Evolutionary conservation across 2,888 invertebrate species (phyloP), one percentile per base, ranked within the genome.

Genomic region (Sympetrum striolatum): DNA sequence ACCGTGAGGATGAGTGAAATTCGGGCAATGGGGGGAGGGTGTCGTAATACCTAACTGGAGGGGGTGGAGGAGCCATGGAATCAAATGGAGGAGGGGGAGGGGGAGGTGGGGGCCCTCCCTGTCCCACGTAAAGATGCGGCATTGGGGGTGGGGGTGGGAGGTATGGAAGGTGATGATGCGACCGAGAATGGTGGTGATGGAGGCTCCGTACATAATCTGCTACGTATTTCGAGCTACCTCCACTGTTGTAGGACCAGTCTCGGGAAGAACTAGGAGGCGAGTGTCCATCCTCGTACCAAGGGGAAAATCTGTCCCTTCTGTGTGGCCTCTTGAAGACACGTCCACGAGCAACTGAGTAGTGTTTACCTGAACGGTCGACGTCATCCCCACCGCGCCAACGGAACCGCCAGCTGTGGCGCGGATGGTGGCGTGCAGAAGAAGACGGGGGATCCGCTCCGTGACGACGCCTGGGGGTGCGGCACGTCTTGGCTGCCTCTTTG

Each of bases 401-500:
- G 48, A 90, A 80, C 25, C 90, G 73, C 79, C 90, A 80, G 79
- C 90, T 48, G 12, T 86, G 86, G 37, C 86, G 58, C 60, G 48
- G 90, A 25, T 86, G 86, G 60, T 90, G 90, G 3, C 79, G 79
- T 14, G 79, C 90, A 22, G 79, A 90, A 5, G 73, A 64, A 0
- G 53, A 14, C 18, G 79, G 79, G 0, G 79, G 80, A 5, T 80
- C 90, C 10, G 48, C 90, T 14, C 79, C 79, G 12, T 80, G 79
- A 93, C 96, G 91, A 93, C 94, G 93, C 94, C 86, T 60, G 31
- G 86, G 86, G 37, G 86, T 39, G 6, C 86, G 86, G 86, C 86
- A 60, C 60, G 64, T 60, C 92, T 97, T 96, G 0, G 97, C 96
- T 39, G 97, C 96, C 93, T 98, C 97, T 94, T 98, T 98, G 3